Evolutionary conservation across 1,140 invertebrate species (phyloP).

Genomic region (Hirudo medicinalis): DNA sequence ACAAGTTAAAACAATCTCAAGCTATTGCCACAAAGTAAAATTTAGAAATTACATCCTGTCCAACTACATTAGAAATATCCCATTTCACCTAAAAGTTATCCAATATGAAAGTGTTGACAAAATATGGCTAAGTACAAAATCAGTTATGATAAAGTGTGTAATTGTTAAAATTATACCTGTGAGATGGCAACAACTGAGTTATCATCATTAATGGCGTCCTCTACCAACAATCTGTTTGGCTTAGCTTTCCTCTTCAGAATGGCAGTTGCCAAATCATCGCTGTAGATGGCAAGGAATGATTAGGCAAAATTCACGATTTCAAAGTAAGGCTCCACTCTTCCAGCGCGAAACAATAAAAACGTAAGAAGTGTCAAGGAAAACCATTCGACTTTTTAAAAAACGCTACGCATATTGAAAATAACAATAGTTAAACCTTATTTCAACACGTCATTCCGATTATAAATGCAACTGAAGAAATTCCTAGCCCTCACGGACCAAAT

Average conservation of each 20-base stretch:
- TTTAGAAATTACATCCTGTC: too few species aligned
- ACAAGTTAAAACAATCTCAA: constrained; percentile 28
- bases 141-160: background rate
- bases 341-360: background rate
- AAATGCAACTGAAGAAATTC: too few species aligned
- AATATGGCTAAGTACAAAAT: background rate
- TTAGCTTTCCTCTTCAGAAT: constrained; percentile 93
- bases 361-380: too few species aligned
- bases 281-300: background rate
- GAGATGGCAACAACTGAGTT: constrained; percentile 91
- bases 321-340: background rate
- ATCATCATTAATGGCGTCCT: constrained; percentile 94
- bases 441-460: too few species aligned
- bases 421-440: background rate
- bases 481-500: too few species aligned
- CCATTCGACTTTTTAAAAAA: too few species aligned
- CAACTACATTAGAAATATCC: too few species aligned
- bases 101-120: background rate
- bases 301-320: background rate
- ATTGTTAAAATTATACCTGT: constrained; percentile 49
- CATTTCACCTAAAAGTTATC: background rate
- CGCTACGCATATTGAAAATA: background rate
- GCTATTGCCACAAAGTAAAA: background rate
- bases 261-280: constrained; percentile 89
- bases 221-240: constrained; percentile 92